A percentile compares a stretch with the other conserved stretches of the same genome.
Evolutionary conservation across 2,113 vertebrate genomes (phyloP).

Genomic region (Myrmophylax atrothorax): DNA sequence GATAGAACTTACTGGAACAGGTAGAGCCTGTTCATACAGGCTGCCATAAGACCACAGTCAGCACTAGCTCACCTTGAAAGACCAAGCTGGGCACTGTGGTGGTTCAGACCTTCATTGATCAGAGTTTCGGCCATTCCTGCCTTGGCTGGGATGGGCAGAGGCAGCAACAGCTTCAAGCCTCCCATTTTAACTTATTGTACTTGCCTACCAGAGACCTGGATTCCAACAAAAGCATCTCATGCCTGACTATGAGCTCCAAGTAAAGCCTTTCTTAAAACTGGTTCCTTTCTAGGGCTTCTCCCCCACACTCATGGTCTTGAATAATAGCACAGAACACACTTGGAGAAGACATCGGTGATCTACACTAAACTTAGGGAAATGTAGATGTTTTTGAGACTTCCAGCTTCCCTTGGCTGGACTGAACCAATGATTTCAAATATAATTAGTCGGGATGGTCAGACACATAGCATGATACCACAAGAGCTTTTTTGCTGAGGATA

Average conservation of each 20-base stretch:
- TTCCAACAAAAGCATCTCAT: neutral
- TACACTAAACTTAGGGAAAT: rapidly evolving
- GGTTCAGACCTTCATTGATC: neutral
- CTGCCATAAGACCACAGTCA: neutral
- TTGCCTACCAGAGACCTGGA: neutral
- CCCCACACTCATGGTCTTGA: neutral
- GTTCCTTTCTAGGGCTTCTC: neutral
- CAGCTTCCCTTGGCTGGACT: neutral
- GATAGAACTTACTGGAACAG: neutral
- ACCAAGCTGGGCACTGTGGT: neutral
- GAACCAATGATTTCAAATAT: neutral
- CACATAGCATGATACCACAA: rapidly evolving
- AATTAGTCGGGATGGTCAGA: neutral
- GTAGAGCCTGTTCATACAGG: neutral
- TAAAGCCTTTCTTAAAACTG: neutral
- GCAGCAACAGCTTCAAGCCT: neutral
- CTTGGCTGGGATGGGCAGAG: neutral
- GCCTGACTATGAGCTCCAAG: neutral
- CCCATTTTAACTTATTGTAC: rapidly evolving
- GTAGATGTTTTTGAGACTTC: neutral
- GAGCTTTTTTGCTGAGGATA: neutral
- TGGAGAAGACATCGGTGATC: neutral
- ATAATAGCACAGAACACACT: neutral
- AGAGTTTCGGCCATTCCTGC: neutral
- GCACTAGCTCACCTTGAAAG: neutral